Conservation (phyloP, 2,113 vertebrate species). For the Illadopsis cleaveri region DNA sequence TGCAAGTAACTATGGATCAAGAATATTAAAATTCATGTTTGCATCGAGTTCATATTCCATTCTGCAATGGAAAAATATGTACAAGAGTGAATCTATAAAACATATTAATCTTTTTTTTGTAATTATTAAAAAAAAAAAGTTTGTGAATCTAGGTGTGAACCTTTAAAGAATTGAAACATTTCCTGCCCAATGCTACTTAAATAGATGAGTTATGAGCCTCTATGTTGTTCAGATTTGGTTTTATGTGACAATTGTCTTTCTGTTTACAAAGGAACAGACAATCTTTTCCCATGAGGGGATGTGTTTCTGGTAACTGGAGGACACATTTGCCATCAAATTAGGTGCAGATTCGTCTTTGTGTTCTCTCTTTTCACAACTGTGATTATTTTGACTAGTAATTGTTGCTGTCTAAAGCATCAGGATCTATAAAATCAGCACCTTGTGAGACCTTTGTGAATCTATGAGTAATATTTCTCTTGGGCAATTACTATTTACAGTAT, state of each 20-base stretch:
- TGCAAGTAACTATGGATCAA: background rate
- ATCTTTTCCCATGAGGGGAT: background rate
- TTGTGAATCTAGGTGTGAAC: background rate
- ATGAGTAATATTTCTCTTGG: background rate
- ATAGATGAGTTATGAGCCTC: background rate
- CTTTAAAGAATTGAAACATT: background rate
- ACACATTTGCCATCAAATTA: background rate
- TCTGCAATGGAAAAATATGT: background rate
- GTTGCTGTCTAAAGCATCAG: background rate
- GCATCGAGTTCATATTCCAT: background rate
- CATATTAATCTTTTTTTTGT: accelerated
- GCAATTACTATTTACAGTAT: background rate
- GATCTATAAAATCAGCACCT: background rate
- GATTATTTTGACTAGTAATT: background rate
- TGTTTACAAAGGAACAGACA: background rate
- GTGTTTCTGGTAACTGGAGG: background rate
- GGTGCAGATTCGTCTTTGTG: background rate
- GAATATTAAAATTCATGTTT: background rate
- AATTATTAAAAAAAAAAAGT: background rate
- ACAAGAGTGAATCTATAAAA: background rate
- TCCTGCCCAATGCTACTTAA: background rate
- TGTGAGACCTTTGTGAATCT: background rate
- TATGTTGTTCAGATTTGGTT: background rate
- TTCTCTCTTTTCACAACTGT: background rate
- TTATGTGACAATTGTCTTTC: background rate